Evolutionary conservation across 2,797 vertebrate genomes (phyloP).

Genomic region (Adrianichthys oophorus): DNA sequence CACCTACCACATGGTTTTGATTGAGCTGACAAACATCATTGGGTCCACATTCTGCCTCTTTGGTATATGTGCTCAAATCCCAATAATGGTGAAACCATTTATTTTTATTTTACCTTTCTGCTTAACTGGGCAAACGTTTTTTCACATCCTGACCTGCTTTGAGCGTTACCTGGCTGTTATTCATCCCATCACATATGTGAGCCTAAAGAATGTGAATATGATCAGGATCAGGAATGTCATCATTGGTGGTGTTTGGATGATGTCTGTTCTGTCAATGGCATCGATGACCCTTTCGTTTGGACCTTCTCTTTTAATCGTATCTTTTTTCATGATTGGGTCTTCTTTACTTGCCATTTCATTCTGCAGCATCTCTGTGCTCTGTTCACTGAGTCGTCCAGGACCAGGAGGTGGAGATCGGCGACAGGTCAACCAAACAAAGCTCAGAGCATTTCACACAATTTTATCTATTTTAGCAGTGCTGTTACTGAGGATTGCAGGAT

Average conservation of each 20-base stretch:
- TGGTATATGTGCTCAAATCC: not conserved
- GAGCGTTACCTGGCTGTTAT: slow-evolving; percentile 21
- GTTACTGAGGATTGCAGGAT: not conserved
- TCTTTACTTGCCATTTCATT: not conserved
- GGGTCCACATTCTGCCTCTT: not conserved
- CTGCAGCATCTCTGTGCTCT: not conserved
- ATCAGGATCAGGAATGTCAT: no score
- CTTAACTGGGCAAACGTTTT: not conserved
- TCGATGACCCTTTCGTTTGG: no score
- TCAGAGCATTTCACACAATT: not conserved
- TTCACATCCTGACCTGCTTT: slow-evolving; percentile 8
- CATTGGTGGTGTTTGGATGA: no score
- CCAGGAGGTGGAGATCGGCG: not conserved
- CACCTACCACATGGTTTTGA: slow-evolving; percentile 2
- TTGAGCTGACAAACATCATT: not conserved
- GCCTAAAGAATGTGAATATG: not conserved
- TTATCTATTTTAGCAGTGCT: not conserved
- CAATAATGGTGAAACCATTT: not conserved
- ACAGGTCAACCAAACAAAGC: not conserved
- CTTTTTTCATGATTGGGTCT: not conserved
- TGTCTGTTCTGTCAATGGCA: accelerated
- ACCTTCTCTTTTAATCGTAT: not conserved
- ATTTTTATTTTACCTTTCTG: not conserved
- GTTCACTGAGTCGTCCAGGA: not conserved
- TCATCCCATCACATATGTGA: slow-evolving; percentile 16